A percentile compares a stretch with the other conserved stretches of the same genome.
These are phyloP conservation scores for Sceloporus tristichus DNA, from an alignment of 2,113 vertebrate species.

Conservation along the genomic window DNA sequence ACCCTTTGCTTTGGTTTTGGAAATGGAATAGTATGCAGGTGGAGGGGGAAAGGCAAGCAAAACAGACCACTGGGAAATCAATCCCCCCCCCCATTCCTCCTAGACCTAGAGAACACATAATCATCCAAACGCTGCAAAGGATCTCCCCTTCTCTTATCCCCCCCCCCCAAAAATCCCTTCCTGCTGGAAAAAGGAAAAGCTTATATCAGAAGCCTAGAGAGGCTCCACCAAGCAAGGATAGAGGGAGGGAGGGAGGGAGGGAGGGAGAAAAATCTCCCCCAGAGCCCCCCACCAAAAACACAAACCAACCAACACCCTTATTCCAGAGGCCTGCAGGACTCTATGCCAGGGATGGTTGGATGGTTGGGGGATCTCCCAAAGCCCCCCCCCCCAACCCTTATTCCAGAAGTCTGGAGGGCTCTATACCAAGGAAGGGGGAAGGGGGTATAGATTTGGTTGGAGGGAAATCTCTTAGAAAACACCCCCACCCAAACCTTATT, in stretches of 20 bases:
- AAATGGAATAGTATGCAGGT: background rate
- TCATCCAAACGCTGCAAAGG: background rate
- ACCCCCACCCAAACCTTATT: too few relatives aligned
- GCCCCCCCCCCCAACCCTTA: too few relatives aligned
- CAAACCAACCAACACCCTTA: too few relatives aligned
- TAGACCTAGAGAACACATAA: background rate
- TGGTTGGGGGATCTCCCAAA: too few relatives aligned
- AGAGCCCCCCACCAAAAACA: too few relatives aligned
- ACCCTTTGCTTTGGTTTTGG: constrained; percentile 19
- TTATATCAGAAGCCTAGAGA: background rate
- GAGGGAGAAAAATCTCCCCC: constrained; percentile 1
- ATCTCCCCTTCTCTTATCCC: background rate
- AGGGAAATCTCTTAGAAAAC: too few relatives aligned
- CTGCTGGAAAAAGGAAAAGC: background rate
- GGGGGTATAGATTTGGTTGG: too few relatives aligned
- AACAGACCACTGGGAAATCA: background rate
- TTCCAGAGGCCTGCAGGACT: too few relatives aligned
- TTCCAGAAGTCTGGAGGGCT: too few relatives aligned
- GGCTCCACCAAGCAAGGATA: background rate
- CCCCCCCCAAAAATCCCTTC: background rate
- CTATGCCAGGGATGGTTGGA: too few relatives aligned
- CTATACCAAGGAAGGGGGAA: too few relatives aligned
- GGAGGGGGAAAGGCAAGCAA: background rate
- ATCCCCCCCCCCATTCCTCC: too few relatives aligned
- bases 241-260: constrained; percentile 14